Evolutionary conservation across 1,140 invertebrate species (phyloP), one percentile per base, ranked within the genome.

Genomic region (Phthorimaea operculella): DNA sequence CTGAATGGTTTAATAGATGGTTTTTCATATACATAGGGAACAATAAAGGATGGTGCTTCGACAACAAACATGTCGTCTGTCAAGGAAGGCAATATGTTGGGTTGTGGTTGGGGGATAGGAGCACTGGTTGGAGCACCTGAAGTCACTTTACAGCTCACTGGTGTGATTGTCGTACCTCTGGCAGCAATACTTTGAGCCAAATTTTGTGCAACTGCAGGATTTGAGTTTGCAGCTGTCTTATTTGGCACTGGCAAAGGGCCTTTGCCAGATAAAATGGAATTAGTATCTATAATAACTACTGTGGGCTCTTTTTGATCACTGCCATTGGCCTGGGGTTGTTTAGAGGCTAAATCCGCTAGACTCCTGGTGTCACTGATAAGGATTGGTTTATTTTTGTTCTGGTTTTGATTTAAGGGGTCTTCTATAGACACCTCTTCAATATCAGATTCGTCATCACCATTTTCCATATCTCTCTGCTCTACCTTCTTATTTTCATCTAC

Each of bases 11-110:
- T 92, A 5, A 93, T 81, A 1, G 93, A 92, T 6, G 93, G 92
- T 76, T 95, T 94, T 79, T 96, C 93, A 81, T 95, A 95, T 11
- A 96, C 93, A 80, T 96, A 96, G 42, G 94, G 94, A 61, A 96
- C 93, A 79, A 96, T 95, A 71, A 96, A 95, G 28, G 93, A 95
- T 5, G 94, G 94, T 15, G 94, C 94, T 84, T 96, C 94, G 17
- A 96, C 91, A 2, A 95, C 93, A 83, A 93, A 95, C 91, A 95
- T 95, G 61, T 95, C 93, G 79, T 96, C 94, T 8, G 93, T 95
- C 4, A 95, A 84, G 6, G 92, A 92, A 1, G 93, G 92, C 64
- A 94, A 79, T 52, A 94, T 90, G 49, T 90, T 82, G 54, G 88
- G 85, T 33, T 88, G 81, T 1, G 86, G 85, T 33, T 88, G 81